Base-by-base conservation (phyloP, 1,140 invertebrate genomes). In the Rhynchophorus ferrugineus region DNA sequence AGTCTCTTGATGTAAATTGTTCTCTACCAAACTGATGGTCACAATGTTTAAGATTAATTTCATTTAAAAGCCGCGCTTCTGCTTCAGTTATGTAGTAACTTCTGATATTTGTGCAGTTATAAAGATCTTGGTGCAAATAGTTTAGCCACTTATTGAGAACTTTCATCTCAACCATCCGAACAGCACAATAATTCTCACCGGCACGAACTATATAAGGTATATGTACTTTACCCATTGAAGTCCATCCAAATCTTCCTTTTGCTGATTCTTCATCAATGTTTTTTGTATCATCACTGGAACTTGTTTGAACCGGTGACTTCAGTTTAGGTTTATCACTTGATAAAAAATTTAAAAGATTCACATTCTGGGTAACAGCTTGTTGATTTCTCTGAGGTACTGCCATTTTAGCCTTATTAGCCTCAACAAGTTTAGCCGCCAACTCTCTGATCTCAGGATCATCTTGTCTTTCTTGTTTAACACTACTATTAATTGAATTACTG, bases 11-110 rank as follows among this genome's bases (percentile, higher is more conserved):
- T 0, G 86, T 89, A 68, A 96, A 97, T n/a, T 81, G 76, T 54
- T 93, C 89, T 36, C 84, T 79, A 1, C 92, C 92, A 71, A 90
- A 97, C 60, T 91, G 83, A 56, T 77, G 82, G 61, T 94, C 91
- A 75, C 91, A 94, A 65, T 97, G 94, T 69, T 85, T 87, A 21
- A 80, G 74, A 73, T 96, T 98, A 54, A 97, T 95, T 70, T 96
- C 92, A 67, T 92, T 94, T 18, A 96, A 78, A 11, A 96, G 74
- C 54, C 87, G 83, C 38, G 89, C 85, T 73, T 97, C 93, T 2
- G 83, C 80, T 56, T 91, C 87, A 3, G 91, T 95, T 48, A 95
- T 92, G 68, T 89, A 95, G 69, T 93, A 93, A 73, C 90, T 93
- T 49, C 88, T 80, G 44, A 97, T 90, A 68, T 87, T 89, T 1